These are phyloP conservation scores for Thalpophila matura DNA, from an alignment of 2,888 invertebrate species.

Conservation along the genomic window DNA sequence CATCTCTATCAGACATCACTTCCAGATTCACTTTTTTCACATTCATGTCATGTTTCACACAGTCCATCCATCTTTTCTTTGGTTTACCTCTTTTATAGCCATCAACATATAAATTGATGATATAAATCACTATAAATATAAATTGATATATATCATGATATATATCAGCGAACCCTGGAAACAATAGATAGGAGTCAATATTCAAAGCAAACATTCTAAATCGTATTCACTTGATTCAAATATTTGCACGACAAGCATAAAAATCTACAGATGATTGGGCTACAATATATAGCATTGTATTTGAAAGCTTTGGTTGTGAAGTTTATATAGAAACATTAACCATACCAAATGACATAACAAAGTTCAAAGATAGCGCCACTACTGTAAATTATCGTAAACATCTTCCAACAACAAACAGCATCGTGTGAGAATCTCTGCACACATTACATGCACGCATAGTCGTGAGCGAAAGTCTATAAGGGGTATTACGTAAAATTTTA, in stretches of 20 bases:
- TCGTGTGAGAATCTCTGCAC: slow-evolving; percentile 82
- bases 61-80: too few relatives aligned
- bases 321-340: slow-evolving; percentile 6
- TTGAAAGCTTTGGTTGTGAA: background rate
- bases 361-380: slow-evolving; percentile 42
- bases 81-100: too few relatives aligned
- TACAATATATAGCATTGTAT: background rate
- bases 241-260: background rate
- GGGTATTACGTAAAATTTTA: slow-evolving; percentile 74
- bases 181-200: too few relatives aligned
- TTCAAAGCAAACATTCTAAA: too few relatives aligned
- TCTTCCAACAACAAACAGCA: slow-evolving; percentile 65
- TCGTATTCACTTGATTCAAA: too few relatives aligned
- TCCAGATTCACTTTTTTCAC: too few relatives aligned
- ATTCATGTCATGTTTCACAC: too few relatives aligned
- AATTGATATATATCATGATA: too few relatives aligned
- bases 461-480: slow-evolving; percentile 81
- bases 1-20: too few relatives aligned
- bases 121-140: too few relatives aligned
- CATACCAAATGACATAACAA: slow-evolving; percentile 41
- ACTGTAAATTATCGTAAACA: slow-evolving; percentile 57
- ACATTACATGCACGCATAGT: slow-evolving; percentile 77
- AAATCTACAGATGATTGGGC: background rate
- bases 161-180: too few relatives aligned
- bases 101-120: too few relatives aligned